Evolutionary conservation across 2,797 vertebrate genomes (phyloP), one percentile per base, ranked within the genome.

Genomic region (Vespertilio murinus): DNA sequence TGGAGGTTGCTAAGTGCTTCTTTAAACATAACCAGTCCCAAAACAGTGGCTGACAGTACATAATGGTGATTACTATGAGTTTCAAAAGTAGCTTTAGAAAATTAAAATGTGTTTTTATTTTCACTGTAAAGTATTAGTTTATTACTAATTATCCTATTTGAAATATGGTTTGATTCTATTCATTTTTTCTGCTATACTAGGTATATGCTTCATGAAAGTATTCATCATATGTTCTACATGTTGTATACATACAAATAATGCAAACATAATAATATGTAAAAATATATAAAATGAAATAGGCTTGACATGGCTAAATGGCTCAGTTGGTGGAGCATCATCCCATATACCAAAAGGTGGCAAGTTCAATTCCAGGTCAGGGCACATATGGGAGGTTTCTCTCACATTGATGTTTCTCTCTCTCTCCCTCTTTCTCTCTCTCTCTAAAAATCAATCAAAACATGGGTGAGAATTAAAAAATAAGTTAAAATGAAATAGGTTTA

Each of bases 101-200:
- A 81, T 92, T 56, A 64, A 94, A 70, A 61, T 28, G 35, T 10
- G 22, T n/a, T 79, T 93, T 78, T 67, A 61, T 79, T 94, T 93
- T 40, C 65, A 18, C 78, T 83, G 35, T 80, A 77, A 71, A 47
- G 4, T 71, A 28, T 52, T 69, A 11, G 5, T 71, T 89, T 67
- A 71, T 16, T 47, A 22, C 4, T 64, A 5, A 75, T 84, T 80
- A 64, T 90, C 73, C 91, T 90, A 77, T 77, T 87, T 56, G 30
- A 93, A 94, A 61, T 83, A 11, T 71, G 75, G 8, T 54, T 90
- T 90, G 25, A 81, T 69, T 89, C 67, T 80, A 83, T 33, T 88
- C 28, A 49, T 80, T 90, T 95, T 87, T 52, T 75, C 49, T 93
- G 18, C 47, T 42, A 12, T 25, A 22, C 18, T 54, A 56, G 42